Evolutionary conservation across 1,140 invertebrate species (phyloP).

Genomic region (Bombus pascuorum): DNA sequence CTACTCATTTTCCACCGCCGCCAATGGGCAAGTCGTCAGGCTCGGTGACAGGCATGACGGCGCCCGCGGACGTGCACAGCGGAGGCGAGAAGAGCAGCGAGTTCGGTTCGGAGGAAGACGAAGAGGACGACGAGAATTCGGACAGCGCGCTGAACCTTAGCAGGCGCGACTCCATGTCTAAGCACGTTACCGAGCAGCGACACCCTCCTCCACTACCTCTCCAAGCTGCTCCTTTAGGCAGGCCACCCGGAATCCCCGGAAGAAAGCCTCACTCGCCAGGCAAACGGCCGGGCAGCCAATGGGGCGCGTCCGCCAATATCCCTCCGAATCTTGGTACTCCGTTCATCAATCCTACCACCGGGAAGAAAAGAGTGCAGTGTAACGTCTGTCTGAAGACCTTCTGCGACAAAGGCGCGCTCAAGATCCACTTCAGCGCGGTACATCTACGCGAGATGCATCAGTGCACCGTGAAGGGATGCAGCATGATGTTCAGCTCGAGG

Average conservation of each 20-base stretch:
- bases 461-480: slow-evolving; percentile 99
- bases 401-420: slow-evolving; percentile 99
- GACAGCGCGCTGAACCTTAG: slow-evolving; percentile 88
- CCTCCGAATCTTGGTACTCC: slow-evolving; percentile 94
- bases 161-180: slow-evolving; percentile 72
- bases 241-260: slow-evolving; percentile 83
- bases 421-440: slow-evolving; percentile 99
- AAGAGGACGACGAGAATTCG: slow-evolving; percentile 86
- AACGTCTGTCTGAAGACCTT: slow-evolving; percentile 99
- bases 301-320: slow-evolving; percentile 89
- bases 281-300: slow-evolving; percentile 88
- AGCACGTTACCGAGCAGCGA: slow-evolving; percentile 80
- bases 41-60: slow-evolving; percentile 63
- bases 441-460: slow-evolving; percentile 99
- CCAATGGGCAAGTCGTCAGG: slow-evolving; percentile 74
- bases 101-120: slow-evolving; percentile 85
- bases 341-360: slow-evolving; percentile 95
- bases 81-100: slow-evolving; percentile 80
- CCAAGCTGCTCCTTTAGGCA: slow-evolving; percentile 74
- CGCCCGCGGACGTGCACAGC: slow-evolving; percentile 69
- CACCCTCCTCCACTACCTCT: slow-evolving; percentile 75
- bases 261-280: slow-evolving; percentile 93
- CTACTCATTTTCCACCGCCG: slow-evolving; percentile 75
- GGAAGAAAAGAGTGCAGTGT: slow-evolving; percentile 98
- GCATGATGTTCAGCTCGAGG: slow-evolving; percentile 99